Evolutionary conservation across 2,888 invertebrate species (phyloP), one percentile per base, ranked within the genome.

Genomic region (Thelaira solivaga): DNA sequence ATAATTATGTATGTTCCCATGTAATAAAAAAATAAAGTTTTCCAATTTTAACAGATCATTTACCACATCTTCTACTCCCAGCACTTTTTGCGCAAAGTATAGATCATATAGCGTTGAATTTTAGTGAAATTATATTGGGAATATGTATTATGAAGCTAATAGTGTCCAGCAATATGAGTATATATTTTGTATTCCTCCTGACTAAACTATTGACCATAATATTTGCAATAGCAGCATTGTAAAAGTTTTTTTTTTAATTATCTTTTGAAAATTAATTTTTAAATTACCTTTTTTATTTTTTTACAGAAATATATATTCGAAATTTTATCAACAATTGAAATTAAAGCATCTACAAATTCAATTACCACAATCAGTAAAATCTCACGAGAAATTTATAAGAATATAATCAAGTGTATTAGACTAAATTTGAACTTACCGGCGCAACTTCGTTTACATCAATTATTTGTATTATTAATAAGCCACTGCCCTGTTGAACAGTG

Each of bases 401-500:
- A 36, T 41, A 22, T 57, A 78, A 59, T 47, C 61, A 11, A n/a
- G 59, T 81, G 8, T 4, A 43, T 36, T 81, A 61, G 64, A 31
- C 7, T 1, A 4, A 1, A 3, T 20, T 39, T 41, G 11, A n/a
- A 83, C 86, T 85, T 81, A 89, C 89, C 3, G 94, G 94, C 0
- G 93, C 92, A 80, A 92, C 90, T 53, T 93, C 93, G 85, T 94
- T 94, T 0, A 94, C 93, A 83, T 93, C 93, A 29, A 93, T 92
- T 76, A 94, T 92, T 16, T 92, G 93, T 80, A 94, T 92, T 76
- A 93, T 92, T 20, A 92, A 86, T 80, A 92, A 89, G 4, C 92
- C 92, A 71, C 86, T 90, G 92, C 96, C 96, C 88, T 93, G 93
- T 84, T 97, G 97, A 0, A 93, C 89, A 0, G 92, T 92, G 0